Evolutionary conservation across 2,888 invertebrate genomes (phyloP).

Genomic region (Pristionchus entomophagus): DNA sequence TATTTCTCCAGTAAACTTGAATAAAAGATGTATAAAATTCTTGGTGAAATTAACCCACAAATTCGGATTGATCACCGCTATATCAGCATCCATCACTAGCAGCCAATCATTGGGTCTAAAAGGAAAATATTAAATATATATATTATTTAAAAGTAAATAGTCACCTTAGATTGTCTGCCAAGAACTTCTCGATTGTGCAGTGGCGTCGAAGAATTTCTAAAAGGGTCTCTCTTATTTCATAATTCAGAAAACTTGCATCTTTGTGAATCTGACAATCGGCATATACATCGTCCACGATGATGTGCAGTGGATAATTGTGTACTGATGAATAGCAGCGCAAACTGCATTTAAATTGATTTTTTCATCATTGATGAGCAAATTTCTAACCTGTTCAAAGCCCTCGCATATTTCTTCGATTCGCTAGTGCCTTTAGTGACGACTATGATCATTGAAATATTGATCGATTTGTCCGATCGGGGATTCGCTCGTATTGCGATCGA

Average conservation of each 20-base stretch:
- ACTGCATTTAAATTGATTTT: neutral
- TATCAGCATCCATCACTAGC: slow-evolving; percentile 66
- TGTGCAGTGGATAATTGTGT: neutral
- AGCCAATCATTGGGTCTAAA: slow-evolving; percentile 46
- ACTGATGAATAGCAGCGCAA: neutral
- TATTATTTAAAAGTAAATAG: neutral
- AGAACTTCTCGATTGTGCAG: slow-evolving; percentile 5
- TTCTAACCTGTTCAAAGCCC: slow-evolving; percentile 20
- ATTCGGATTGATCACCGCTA: slow-evolving; percentile 63
- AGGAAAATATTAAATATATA: neutral
- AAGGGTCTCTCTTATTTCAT: neutral
- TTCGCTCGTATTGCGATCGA: neutral
- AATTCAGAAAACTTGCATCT: neutral
- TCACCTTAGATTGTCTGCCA: neutral
- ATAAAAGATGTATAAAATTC: neutral
- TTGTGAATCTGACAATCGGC: neutral
- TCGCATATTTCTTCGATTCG: neutral
- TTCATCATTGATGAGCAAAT: neutral
- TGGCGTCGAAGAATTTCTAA: slow-evolving; percentile 35
- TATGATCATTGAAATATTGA: slow-evolving; percentile 18
- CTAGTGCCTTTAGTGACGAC: neutral
- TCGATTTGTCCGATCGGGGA: neutral
- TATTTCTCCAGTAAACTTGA: slow-evolving; percentile 6
- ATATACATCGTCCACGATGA: neutral
- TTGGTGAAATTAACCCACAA: neutral